phyloP scores from a whole-genome alignment of 2,797 vertebrate species.

The Apogon hyalosoma region DNA sequence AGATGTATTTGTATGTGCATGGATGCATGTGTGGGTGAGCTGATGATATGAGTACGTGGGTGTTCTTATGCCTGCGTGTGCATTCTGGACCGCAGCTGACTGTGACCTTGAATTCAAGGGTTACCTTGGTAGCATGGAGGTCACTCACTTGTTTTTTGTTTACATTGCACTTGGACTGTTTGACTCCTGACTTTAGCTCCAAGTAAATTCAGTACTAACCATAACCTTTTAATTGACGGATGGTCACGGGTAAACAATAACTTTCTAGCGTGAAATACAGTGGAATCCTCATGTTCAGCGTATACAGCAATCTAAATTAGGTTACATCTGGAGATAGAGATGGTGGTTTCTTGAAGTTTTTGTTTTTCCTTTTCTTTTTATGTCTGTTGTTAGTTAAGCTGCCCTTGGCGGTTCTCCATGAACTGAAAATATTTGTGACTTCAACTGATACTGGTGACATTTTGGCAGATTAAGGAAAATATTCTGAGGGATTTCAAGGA shows the following conservation, averaged over 20 bases:
- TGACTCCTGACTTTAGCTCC: slow-evolving; percentile 24
- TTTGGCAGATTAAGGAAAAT: slow-evolving; percentile 3
- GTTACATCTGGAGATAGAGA: background rate
- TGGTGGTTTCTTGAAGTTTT: background rate
- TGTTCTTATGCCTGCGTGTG: slow-evolving; percentile 42
- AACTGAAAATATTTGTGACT: background rate
- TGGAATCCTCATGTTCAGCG: background rate
- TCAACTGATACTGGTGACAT: background rate
- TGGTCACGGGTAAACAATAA: slow-evolving; percentile 5
- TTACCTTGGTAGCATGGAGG: slow-evolving; percentile 60
- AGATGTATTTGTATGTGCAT: slow-evolving; percentile 53
- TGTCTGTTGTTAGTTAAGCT: background rate
- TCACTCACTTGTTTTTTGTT: slow-evolving; percentile 57
- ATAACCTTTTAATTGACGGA: slow-evolving; percentile 32
- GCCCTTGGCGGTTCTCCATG: background rate
- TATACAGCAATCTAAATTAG: background rate
- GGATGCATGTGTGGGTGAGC: slow-evolving; percentile 12
- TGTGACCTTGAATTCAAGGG: slow-evolving; percentile 75
- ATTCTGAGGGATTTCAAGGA: too few species aligned
- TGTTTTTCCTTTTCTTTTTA: background rate
- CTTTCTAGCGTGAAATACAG: slow-evolving; percentile 4
- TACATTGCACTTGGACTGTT: slow-evolving; percentile 56
- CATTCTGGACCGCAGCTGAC: slow-evolving; percentile 52
- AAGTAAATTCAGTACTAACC: slow-evolving; percentile 34
- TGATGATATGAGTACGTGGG: slow-evolving; percentile 13